These are phyloP conservation scores for Setipinna tenuifilis DNA, from an alignment of 2,797 vertebrate genomes.

Conservation along the genomic window DNA sequence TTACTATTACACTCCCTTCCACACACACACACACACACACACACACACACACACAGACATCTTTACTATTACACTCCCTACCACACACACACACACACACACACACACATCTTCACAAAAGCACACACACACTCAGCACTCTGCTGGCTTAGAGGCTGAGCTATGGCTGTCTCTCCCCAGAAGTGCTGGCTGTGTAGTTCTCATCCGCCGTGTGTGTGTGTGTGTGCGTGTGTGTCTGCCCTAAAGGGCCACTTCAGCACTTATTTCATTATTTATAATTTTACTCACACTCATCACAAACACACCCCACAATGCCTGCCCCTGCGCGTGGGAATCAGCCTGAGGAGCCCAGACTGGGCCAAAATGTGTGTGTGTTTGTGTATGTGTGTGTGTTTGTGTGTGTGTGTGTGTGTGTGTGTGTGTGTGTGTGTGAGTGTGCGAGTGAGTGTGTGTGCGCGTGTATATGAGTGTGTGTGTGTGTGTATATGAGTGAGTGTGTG, in stretches of 20 bases:
- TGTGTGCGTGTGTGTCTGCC: no score
- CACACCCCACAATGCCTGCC: constrained; percentile 39
- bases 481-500: no score
- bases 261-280: constrained; percentile 67
- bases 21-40: constrained; percentile 25
- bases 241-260: constrained; percentile 65
- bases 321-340: background rate
- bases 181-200: constrained; percentile 53
- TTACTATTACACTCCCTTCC: constrained; percentile 30
- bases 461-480: no score
- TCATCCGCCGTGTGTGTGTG: no score
- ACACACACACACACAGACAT: background rate
- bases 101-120: background rate
- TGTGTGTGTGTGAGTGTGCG: constrained; percentile 4
- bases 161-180: constrained; percentile 29
- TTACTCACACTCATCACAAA: constrained; percentile 54
- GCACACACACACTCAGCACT: constrained; percentile 29
- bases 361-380: constrained; percentile 18
- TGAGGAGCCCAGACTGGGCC: background rate
- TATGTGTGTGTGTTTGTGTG: constrained; percentile 27
- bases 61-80: constrained; percentile 31
- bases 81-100: constrained; percentile 27
- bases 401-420: background rate
- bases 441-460: no score
- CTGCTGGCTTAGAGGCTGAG: constrained; percentile 40